Percentiles rank a stretch among this genome's conserved stretches.
phyloP scores from a whole-genome alignment of 1,140 invertebrate genomes.

The Hypsibius dujardini region DNA sequence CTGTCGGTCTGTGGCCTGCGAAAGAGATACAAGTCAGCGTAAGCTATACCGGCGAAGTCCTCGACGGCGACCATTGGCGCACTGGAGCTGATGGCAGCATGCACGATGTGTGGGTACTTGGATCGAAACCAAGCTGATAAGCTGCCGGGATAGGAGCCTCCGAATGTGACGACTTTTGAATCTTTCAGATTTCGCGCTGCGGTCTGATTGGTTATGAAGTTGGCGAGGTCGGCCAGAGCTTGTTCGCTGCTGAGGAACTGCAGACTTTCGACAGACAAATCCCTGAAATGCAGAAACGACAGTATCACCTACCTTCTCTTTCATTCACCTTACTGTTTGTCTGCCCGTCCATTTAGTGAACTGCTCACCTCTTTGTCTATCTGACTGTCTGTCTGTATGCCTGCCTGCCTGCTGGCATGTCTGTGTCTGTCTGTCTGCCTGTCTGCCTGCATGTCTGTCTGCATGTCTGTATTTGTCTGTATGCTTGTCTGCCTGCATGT shows the following conservation, averaged over 20 bases:
- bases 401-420: too few species aligned
- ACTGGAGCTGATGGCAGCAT: constrained; percentile 64
- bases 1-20: too few species aligned
- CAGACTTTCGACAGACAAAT: constrained; percentile 55
- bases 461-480: constrained; percentile 24
- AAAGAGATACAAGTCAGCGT: too few species aligned
- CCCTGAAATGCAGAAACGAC: too few species aligned
- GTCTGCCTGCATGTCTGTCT: constrained; percentile 22
- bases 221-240: constrained; percentile 65
- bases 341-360: too few species aligned
- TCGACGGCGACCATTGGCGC: constrained; percentile 62
- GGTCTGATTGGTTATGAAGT: constrained; percentile 54
- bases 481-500: constrained; percentile 24
- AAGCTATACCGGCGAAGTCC: constrained; percentile 57
- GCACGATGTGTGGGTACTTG: constrained; percentile 73
- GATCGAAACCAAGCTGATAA: constrained; percentile 69
- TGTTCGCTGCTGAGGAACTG: constrained; percentile 61
- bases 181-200: constrained; percentile 41
- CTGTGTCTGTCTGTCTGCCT: constrained; percentile 21
- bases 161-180: constrained; percentile 75
- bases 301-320: too few species aligned
- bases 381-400: too few species aligned
- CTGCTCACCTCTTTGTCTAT: too few species aligned
- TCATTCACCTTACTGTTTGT: too few species aligned
- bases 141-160: constrained; percentile 70